Base-by-base conservation (phyloP, 2,888 invertebrate species). In the Trissoscelio sp. region DNA sequence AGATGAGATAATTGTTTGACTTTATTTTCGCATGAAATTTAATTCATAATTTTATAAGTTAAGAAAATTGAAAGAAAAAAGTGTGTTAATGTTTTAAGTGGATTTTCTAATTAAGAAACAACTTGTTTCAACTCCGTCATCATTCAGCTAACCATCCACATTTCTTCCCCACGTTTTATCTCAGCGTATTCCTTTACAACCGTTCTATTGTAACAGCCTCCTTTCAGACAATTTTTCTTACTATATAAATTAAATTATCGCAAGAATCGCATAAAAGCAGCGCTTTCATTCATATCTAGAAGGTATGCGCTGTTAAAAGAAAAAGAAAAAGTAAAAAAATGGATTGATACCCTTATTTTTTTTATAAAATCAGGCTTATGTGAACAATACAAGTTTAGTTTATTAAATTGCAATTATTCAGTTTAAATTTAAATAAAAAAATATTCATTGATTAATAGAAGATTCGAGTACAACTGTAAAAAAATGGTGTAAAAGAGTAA, bases 211-310 rank as follows among this genome's bases (percentile, higher is more conserved):
- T 78, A 62, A 70, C 39, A 44, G n/a, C 14, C 60, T 60, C 51
- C 55, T 53, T 70, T 62, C 77, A 57, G 24, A 20, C 69, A 34
- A 44, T 78, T 62, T 78, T 75, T 75, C 67, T 75, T 67, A 58
- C 66, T 75, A 75, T 51, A 67, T 58, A 66, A 75, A 75, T 67
- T 60, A 55, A 55, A 46, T 78, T 70, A 70, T 70, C 77, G 37
- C 58, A 16, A 12, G 66, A 16, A 75, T 75, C 74, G 69, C 55
- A 55, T 55, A 78, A 70, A 78, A 62, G 69, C 69, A 55, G 6
- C 62, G 77, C 62, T 62, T 78, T 70, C 77, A 78, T 78, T 70
- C 62, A 78, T 70, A 78, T 77, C 77, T 60, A 6, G 11, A 14
- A 34, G 1, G n/a, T 51, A 31, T 20, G 24, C 42, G 18, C 1